A percentile compares a stretch with the other conserved stretches of the same genome.
Evolutionary conservation across 1,140 invertebrate genomes (phyloP).

Genomic region (Drosophila aff.): DNA sequence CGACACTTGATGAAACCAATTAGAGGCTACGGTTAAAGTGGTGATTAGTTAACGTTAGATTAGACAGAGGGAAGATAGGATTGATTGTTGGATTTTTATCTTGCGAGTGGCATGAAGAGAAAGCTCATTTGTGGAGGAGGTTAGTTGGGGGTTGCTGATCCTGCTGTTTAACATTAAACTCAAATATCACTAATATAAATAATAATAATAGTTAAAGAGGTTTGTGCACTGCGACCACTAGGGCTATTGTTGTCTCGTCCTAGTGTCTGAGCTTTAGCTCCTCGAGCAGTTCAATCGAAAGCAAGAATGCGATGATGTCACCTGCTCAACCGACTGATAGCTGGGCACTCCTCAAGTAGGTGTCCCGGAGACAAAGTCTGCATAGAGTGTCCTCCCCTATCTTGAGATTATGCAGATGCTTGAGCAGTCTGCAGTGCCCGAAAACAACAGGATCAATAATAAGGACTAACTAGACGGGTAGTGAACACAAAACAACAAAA

Average conservation of each 20-base stretch:
- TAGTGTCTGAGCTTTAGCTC: no score
- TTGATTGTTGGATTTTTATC: conserved; percentile 14
- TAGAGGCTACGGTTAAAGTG: conserved; percentile 39
- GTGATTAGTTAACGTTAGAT: conserved; percentile 28
- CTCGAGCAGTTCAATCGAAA: no score
- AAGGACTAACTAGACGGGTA: background rate
- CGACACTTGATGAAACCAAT: conserved; percentile 65
- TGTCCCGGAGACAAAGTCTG: no score
- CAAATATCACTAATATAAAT: background rate
- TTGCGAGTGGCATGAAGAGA: conserved; percentile 63
- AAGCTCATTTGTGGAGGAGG: conserved; percentile 54
- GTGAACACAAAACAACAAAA: conserved; percentile 31
- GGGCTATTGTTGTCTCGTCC: no score
- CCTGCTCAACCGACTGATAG: no score
- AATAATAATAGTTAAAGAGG: no score
- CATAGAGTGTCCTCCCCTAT: no score
- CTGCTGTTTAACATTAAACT: background rate
- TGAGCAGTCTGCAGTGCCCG: no score
- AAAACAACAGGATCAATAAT: background rate
- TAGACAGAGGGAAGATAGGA: conserved; percentile 37
- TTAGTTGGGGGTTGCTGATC: background rate
- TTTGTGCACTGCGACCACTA: no score
- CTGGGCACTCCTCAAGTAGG: no score
- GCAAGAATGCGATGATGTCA: no score
- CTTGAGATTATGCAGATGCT: no score